phyloP scores from a whole-genome alignment of 2,113 vertebrate genomes.

The Hypocryptadius cinnamomeus region DNA sequence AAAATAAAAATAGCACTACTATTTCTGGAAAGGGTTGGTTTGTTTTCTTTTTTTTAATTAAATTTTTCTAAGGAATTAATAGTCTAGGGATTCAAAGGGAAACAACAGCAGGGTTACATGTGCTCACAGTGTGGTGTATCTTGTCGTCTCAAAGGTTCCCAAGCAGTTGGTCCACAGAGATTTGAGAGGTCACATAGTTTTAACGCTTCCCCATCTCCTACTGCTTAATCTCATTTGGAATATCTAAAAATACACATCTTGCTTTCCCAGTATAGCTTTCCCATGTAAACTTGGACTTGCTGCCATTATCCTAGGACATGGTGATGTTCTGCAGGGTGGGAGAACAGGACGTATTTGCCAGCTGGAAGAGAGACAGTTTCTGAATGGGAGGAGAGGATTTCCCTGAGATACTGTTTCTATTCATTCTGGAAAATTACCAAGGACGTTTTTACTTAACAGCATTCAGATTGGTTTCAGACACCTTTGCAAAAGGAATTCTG shows the following conservation, averaged over 20 bases:
- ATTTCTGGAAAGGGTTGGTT: neutral
- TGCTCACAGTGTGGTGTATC: neutral
- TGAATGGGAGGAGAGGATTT: neutral
- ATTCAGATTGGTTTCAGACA: neutral
- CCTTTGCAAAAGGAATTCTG: neutral
- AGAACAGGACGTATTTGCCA: neutral
- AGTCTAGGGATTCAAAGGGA: neutral
- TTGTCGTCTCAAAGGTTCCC: conserved; percentile 13
- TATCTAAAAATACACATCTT: conserved; percentile 39
- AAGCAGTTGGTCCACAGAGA: neutral
- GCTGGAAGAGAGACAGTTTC: neutral
- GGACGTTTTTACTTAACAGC: neutral
- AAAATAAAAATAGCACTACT: neutral
- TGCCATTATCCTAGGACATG: neutral
- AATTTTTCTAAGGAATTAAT: neutral
- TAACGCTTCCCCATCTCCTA: conserved; percentile 11
- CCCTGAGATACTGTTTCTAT: neutral
- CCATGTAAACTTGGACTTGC: conserved; percentile 21
- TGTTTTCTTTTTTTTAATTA: neutral
- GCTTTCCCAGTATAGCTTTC: conserved; percentile 35
- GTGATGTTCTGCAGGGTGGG: neutral
- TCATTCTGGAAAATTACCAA: neutral
- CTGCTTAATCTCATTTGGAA: neutral
- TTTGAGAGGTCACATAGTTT: conserved; percentile 26
- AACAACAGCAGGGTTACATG: neutral